Evolutionary conservation across 2,888 invertebrate species (phyloP).

Genomic region (Amaurobius ferox): DNA sequence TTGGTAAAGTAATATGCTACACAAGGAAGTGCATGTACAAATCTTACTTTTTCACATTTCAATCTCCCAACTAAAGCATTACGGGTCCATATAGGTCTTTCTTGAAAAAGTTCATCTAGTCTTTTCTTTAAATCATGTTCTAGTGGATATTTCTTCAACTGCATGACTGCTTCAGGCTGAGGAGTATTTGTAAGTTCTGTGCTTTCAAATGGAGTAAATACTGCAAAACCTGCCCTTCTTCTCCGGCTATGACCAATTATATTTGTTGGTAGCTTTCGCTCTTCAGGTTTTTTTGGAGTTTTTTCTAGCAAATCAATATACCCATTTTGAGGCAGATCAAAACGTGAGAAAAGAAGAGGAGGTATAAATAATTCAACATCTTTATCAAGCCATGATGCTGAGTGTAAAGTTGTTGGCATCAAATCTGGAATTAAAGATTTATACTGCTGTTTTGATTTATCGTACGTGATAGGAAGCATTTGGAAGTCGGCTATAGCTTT

Average conservation of each 20-base stretch:
- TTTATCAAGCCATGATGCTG: conserved; percentile 76
- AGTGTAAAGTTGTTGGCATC: conserved; percentile 78
- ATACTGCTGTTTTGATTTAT: conserved; percentile 76
- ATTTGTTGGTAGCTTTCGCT: conserved; percentile 40
- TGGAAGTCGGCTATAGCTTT: conserved; percentile 75
- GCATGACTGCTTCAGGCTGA: conserved; percentile 41
- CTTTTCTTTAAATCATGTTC: conserved; percentile 43
- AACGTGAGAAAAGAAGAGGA: conserved; percentile 87
- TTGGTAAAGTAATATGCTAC: conserved; percentile 89
- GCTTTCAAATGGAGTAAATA: conserved; percentile 61
- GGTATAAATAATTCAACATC: conserved; percentile 83
- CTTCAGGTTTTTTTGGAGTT: conserved; percentile 2
- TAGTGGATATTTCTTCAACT: conserved; percentile 35
- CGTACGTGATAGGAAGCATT: conserved; percentile 60
- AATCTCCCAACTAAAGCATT: conserved; percentile 82
- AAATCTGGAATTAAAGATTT: conserved; percentile 81
- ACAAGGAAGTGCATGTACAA: conserved; percentile 88
- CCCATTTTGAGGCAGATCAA: conserved; percentile 81
- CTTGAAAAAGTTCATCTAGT: conserved; percentile 75
- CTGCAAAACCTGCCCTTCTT: conserved; percentile 53
- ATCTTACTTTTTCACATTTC: conserved; percentile 75
- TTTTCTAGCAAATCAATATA: conserved; percentile 61
- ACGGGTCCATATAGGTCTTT: conserved; percentile 93
- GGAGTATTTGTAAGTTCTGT: conserved; percentile 24
- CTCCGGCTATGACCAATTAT: conserved; percentile 71